Evolutionary conservation across 2,113 vertebrate genomes (phyloP).

Genomic region (Tricholaema leucomelas): DNA sequence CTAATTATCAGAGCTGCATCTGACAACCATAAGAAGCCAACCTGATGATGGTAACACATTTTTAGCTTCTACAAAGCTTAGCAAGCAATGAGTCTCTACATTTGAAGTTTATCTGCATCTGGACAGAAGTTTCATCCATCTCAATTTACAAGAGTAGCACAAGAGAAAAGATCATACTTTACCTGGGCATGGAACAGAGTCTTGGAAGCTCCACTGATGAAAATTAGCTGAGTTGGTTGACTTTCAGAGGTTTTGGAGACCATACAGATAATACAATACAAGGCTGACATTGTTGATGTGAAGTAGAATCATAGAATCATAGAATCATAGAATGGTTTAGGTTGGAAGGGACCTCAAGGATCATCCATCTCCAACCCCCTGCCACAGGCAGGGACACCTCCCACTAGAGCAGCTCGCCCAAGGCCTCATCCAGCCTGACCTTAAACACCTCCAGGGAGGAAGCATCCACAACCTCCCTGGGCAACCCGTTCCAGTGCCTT

Average conservation of each 20-base stretch:
- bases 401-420: too few relatives aligned
- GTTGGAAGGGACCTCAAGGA: too few relatives aligned
- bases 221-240: neutral
- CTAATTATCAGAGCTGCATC: neutral
- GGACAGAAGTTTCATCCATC: neutral
- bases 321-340: too few relatives aligned
- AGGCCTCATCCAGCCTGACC: too few relatives aligned
- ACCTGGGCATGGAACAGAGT: rapidly evolving
- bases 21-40: neutral
- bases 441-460: too few relatives aligned
- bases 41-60: neutral
- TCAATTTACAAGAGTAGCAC: neutral
- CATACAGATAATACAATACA: neutral
- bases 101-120: neutral
- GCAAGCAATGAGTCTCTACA: neutral
- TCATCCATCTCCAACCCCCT: too few relatives aligned
- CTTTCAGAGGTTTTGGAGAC: neutral
- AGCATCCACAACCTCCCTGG: too few relatives aligned
- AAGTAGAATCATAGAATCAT: too few relatives aligned
- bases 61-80: neutral
- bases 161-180: neutral
- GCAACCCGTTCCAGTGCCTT: too few relatives aligned
- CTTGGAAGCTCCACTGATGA: neutral
- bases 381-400: too few relatives aligned
- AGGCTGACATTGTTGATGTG: neutral